Base-by-base conservation (phyloP, 2,113 vertebrate species). In the pig (Sus scrofa) region DNA sequence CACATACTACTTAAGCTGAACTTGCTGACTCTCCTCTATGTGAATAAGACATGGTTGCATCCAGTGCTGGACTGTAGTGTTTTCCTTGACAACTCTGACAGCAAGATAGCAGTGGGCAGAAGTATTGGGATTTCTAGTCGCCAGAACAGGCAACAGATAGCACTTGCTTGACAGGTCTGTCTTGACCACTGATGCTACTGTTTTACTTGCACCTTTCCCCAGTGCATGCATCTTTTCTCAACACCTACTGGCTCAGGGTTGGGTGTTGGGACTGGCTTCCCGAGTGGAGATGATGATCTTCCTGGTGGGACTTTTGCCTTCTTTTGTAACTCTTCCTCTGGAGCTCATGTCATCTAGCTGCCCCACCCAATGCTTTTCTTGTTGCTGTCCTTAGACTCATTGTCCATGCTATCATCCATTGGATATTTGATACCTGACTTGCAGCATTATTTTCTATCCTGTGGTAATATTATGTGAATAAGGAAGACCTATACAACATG, bases 401-500 rank as follows among this genome's bases (percentile, higher is more conserved):
- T 60, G n/a, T 81, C 37, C 32, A 34, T 71, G 44, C 5, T 22
- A 22, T 85, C 71, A 32, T 62, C 37, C 65, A 68, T 37, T 75
- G 65, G 52, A 50, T 27, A 58, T 56, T 63, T 65, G 30, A 81
- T 81, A 70, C 11, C 58, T 77, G 44, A 60, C 44, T 95, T 24
- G 34, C 22, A 75, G 10, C 52, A 77, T 94, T 77, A 56, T 71
- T 89, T 95, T 77, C 74, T 89, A 65, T 7, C 19, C n/a, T 93
- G 37, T 5, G 2, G 1, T 54, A 70, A 54, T 44, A 44, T 24
- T 58, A 34, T 77, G 34, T 39, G 52, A 94, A 91, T 20, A 75
- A 95, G 68, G 63, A 79, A 62, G n/a, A 37, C 24, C 26, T 95
- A 32, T 20, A 18, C 2, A 37, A 50, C 63, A 79, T 58, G 56